Evolutionary conservation across 2,113 vertebrate species (phyloP).

Genomic region (Otis tarda): DNA sequence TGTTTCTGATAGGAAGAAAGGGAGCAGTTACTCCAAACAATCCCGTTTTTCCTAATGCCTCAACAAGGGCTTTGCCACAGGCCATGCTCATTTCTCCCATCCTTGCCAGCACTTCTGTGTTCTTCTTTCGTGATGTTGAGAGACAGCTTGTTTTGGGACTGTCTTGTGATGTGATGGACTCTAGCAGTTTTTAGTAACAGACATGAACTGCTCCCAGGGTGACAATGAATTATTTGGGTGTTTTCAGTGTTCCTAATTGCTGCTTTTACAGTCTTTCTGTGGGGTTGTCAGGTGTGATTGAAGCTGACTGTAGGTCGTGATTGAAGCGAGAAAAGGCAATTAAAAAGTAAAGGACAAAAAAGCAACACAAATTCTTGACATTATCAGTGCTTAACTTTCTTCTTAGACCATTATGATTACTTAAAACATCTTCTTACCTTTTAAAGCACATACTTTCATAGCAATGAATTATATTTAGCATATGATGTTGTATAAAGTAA

Average conservation of each 20-base stretch:
- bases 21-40: neutral
- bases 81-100: neutral
- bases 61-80: neutral
- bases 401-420: neutral
- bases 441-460: neutral
- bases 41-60: neutral
- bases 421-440: neutral
- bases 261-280: neutral
- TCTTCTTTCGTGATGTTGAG: neutral
- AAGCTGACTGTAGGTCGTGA: neutral
- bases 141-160: neutral
- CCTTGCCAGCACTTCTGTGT: neutral
- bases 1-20: neutral
- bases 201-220: conserved; percentile 5
- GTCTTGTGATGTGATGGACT: neutral
- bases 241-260: conserved; percentile 21
- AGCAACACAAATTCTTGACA: neutral
- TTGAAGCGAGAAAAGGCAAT: neutral
- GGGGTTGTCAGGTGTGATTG: neutral
- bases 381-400: neutral
- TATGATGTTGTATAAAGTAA: neutral
- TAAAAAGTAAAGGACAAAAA: neutral
- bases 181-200: neutral
- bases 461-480: neutral
- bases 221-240: conserved; percentile 30